Percentiles rank a stretch among this genome's conserved stretches.
phyloP scores from a whole-genome alignment of 2,888 invertebrate species.

The Erynnis tages region DNA sequence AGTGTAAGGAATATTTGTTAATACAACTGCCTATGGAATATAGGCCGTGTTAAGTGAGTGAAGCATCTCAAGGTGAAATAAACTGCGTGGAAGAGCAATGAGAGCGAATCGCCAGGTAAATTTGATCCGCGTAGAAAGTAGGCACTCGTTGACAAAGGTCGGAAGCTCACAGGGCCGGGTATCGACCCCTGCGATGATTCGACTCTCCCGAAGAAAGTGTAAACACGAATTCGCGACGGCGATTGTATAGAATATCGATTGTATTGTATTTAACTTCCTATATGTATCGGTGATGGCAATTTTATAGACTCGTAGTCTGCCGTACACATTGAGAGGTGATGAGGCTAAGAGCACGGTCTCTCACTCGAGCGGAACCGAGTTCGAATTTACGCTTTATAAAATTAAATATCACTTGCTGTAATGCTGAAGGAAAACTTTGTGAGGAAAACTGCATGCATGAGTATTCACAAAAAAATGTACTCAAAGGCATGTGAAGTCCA shows the following conservation, averaged over 20 bases:
- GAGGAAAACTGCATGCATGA: too few species aligned
- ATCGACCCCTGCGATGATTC: slow-evolving; percentile 75
- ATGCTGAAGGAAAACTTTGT: too few species aligned
- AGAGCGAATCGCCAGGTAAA: slow-evolving; percentile 50
- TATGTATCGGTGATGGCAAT: too few species aligned
- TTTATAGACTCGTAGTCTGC: too few species aligned
- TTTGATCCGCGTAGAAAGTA: slow-evolving; percentile 60
- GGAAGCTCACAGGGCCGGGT: slow-evolving; percentile 65
- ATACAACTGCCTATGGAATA: background rate
- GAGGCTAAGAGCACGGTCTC: too few species aligned
- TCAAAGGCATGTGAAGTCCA: too few species aligned
- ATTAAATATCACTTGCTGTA: too few species aligned
- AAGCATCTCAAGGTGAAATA: background rate
- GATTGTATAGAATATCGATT: background rate
- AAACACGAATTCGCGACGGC: slow-evolving; percentile 15
- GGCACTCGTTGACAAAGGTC: slow-evolving; percentile 70
- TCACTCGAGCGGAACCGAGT: too few species aligned
- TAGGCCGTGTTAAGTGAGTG: background rate
- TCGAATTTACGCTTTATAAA: too few species aligned
- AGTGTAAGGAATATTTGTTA: background rate
- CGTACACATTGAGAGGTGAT: too few species aligned
- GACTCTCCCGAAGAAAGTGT: slow-evolving; percentile 39
- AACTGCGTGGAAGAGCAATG: slow-evolving; percentile 35
- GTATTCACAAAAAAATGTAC: too few species aligned
- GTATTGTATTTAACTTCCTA: too few species aligned